phyloP scores from a whole-genome alignment of 2,797 vertebrate genomes.

The Erethizon dorsatum region DNA sequence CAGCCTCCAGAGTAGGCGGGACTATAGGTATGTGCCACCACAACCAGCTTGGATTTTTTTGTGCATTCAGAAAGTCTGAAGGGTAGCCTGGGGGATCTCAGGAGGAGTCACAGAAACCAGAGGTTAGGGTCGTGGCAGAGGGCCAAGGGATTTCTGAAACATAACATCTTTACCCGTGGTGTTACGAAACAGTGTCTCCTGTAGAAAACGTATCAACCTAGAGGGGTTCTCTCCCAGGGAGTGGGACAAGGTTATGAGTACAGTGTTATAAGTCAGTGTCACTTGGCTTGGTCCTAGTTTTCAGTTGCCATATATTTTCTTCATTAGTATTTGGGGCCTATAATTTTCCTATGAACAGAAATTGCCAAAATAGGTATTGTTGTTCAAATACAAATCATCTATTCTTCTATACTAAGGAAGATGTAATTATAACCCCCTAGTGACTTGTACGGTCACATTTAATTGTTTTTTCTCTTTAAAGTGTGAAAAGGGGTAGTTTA shows the following conservation, averaged over 20 bases:
- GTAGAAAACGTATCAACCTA: background rate
- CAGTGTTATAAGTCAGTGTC: background rate
- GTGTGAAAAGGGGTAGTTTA: constrained; percentile 24
- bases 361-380: background rate
- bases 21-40: background rate
- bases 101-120: background rate
- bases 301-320: background rate
- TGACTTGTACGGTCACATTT: constrained; percentile 39
- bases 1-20: background rate
- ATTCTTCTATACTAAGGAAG: background rate
- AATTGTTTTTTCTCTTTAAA: constrained; percentile 56
- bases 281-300: constrained; percentile 36
- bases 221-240: background rate
- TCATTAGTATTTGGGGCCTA: background rate
- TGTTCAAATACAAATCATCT: constrained; percentile 7
- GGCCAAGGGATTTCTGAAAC: constrained; percentile 34
- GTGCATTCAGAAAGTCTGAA: background rate
- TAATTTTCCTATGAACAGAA: constrained; percentile 47
- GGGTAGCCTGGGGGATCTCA: background rate
- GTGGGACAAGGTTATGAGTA: background rate
- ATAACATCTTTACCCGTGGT: background rate
- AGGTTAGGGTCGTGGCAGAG: background rate
- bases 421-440: background rate
- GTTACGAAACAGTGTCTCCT: background rate
- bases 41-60: background rate